Percentiles rank a stretch among this genome's conserved stretches.
Evolutionary conservation across 2,113 vertebrate species (phyloP).

Genomic region (Nothoprocta pentlandii): DNA sequence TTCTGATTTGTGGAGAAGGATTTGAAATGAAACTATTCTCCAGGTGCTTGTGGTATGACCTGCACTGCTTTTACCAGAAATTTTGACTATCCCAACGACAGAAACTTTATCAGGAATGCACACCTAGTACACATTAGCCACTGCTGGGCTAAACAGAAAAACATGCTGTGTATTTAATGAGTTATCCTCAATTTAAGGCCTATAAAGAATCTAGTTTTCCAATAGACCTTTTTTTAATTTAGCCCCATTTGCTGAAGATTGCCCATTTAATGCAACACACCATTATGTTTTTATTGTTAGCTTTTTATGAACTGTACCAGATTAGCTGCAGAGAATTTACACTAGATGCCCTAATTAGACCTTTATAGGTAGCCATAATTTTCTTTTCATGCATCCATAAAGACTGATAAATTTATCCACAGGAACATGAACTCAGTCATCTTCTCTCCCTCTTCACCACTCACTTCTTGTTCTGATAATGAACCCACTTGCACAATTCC

Average conservation of each 20-base stretch:
- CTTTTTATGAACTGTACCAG: conserved; percentile 70
- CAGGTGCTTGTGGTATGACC: not conserved
- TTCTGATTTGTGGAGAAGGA: not conserved
- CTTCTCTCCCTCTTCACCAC: conserved; percentile 35
- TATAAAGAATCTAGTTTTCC: conserved; percentile 63
- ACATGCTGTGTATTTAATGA: conserved; percentile 48
- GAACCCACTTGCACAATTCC: conserved; percentile 73
- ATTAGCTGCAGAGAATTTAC: conserved; percentile 62
- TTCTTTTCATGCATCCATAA: conserved; percentile 71
- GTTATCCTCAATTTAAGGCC: conserved; percentile 64
- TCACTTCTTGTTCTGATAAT: conserved; percentile 62
- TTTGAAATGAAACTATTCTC: conserved; percentile 2
- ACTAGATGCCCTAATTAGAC: conserved; percentile 68
- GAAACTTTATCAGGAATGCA: conserved; percentile 28
- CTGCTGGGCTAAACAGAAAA: conserved; percentile 29
- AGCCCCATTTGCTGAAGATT: conserved; percentile 65
- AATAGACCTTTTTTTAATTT: conserved; percentile 66
- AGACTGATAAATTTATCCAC: conserved; percentile 71
- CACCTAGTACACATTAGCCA: conserved; percentile 28
- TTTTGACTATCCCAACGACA: conserved; percentile 23
- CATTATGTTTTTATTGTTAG: conserved; percentile 73
- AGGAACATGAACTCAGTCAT: conserved; percentile 57
- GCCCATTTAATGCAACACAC: conserved; percentile 73
- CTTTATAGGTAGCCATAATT: conserved; percentile 67
- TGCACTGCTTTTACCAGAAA: conserved; percentile 6